phyloP scores from a whole-genome alignment of 2,888 invertebrate genomes.

The Busseola fusca region DNA sequence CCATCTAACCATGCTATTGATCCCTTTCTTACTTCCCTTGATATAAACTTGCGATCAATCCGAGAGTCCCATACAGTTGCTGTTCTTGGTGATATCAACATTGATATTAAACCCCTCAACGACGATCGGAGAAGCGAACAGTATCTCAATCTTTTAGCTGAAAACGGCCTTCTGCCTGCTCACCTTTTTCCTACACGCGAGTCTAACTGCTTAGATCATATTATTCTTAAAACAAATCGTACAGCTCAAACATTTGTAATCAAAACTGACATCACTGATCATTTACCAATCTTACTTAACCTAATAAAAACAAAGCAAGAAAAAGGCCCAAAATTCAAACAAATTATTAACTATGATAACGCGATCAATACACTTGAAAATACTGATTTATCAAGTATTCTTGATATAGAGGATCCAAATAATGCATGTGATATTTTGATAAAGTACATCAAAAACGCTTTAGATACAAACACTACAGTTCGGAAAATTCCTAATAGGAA shows the following conservation, averaged over 20 bases:
- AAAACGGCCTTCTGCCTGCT: conserved; percentile 4
- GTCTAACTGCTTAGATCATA: conserved; percentile 7
- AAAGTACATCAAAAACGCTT: too few species aligned
- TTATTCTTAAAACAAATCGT: conserved; percentile 9
- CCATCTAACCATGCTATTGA: too few species aligned
- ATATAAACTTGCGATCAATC: neutral
- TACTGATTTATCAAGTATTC: too few species aligned
- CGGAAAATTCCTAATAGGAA: too few species aligned
- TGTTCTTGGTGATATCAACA: neutral
- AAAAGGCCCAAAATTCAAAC: too few species aligned
- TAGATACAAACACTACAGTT: too few species aligned
- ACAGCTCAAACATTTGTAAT: conserved; percentile 3
- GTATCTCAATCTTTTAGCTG: conserved; percentile 2
- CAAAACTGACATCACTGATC: too few species aligned
- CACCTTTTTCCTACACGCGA: conserved; percentile 6
- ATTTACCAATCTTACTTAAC: too few species aligned
- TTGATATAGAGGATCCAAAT: too few species aligned
- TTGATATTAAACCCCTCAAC: neutral
- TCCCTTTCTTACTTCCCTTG: neutral
- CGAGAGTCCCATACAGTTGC: neutral
- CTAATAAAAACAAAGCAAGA: neutral
- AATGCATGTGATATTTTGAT: too few species aligned
- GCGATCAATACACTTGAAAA: too few species aligned
- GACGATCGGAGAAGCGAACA: neutral
- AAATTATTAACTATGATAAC: too few species aligned